Conservation (phyloP, 1,140 invertebrate genomes). For the Coelopa frigida region DNA sequence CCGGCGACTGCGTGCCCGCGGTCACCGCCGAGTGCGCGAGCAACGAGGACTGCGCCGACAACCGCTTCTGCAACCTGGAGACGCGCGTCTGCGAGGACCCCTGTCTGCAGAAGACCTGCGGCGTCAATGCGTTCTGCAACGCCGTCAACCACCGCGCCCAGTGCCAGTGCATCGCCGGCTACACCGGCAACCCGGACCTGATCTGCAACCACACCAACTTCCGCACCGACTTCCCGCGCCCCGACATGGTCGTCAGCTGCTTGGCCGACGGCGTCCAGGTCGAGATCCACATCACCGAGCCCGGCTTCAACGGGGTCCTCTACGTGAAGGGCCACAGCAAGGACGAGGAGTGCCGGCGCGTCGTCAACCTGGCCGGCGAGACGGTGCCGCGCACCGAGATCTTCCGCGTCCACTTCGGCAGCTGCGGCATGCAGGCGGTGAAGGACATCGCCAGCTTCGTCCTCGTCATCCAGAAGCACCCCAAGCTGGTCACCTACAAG, state of each 20-base stretch:
- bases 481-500: constrained; percentile 88
- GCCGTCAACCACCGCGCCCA: constrained; percentile 67
- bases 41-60: constrained; percentile 70
- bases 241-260: constrained; percentile 81
- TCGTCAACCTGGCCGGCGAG: constrained; percentile 64
- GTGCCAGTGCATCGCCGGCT: constrained; percentile 74
- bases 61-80: constrained; percentile 62
- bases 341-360: constrained; percentile 76
- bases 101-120: constrained; percentile 64
- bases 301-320: constrained; percentile 82
- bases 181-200: constrained; percentile 73
- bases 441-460: constrained; percentile 89
- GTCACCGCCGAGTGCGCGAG: constrained; percentile 57
- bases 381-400: constrained; percentile 63
- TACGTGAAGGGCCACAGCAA: constrained; percentile 94
- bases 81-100: constrained; percentile 68
- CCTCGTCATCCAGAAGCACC: constrained; percentile 90
- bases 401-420: constrained; percentile 87
- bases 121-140: constrained; percentile 70
- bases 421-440: constrained; percentile 82
- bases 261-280: constrained; percentile 87
- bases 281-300: constrained; percentile 67
- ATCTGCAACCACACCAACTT: constrained; percentile 56
- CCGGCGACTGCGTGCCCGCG: constrained; percentile 58
- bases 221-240: constrained; percentile 74